Evolutionary conservation across 2,797 vertebrate genomes (phyloP), one percentile per base, ranked within the genome.

Genomic region (Pogonophryne albipinna): DNA sequence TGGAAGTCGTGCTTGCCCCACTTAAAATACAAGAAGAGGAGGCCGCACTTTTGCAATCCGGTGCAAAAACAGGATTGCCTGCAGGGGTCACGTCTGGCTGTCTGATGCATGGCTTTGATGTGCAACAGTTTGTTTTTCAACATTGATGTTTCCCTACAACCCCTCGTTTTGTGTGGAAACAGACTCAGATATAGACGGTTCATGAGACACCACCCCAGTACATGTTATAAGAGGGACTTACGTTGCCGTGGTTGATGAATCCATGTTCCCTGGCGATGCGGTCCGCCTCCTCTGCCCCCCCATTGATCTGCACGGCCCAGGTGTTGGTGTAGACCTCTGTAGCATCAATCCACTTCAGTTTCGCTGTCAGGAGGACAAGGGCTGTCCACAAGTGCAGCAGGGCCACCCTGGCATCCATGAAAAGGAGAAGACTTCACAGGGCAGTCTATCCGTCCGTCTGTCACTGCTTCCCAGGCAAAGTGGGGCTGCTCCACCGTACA

Each of bases 341-440:
- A 3, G 76, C 75, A 42, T 87, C 76, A 73, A 74, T 81, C 76
- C 87, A 89, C 74, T 76, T 92, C 66, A 78, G 83, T 71, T 93
- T 88, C 71, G 94, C 85, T 79, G 89, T 66, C 70, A 96, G 89
- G 88, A 94, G 91, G 91, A 95, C 92, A 89, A 94, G 90, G 86
- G 92, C 90, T 89, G 96, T 93, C 96, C 97, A 96, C 82, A 96
- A 90, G 86, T 95, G 95, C 87, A 94, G 91, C 92, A 95, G 94
- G 87, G 89, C 88, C 94, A 94, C 95, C 91, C 93, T 93, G 95
- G 95, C 96, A 96, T 97, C 98, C 98, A 99, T 99, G 94, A 95
- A 95, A 94, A 90, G 86, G 84, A 90, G 83, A 80, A 83, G 79
- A 79, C 87, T 76, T 89, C 71, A 74, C 90, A 56, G 76, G 85